These are phyloP conservation scores for Allophyes oxyacanthae DNA, from an alignment of 2,888 invertebrate genomes.

Conservation along the genomic window DNA sequence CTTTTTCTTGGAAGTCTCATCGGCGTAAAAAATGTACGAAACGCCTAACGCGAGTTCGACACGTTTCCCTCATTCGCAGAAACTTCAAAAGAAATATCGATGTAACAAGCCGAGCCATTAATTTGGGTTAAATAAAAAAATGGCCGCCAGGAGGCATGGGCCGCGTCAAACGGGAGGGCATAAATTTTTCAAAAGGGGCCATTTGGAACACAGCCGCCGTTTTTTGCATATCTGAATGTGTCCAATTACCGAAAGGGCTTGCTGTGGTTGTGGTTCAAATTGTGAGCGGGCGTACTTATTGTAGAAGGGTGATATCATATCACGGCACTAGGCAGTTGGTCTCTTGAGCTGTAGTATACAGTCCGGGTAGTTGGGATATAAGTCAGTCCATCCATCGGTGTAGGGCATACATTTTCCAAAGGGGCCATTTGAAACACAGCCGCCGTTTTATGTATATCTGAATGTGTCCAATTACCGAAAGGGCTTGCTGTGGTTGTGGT, in stretches of 20 bases:
- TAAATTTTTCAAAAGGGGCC: slow-evolving; percentile 78
- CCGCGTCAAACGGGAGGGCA: slow-evolving; percentile 73
- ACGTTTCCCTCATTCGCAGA: slow-evolving; percentile 41
- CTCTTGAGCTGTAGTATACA: too few species aligned
- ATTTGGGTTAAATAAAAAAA: slow-evolving; percentile 66
- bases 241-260: slow-evolving; percentile 76
- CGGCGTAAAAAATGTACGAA: slow-evolving; percentile 36
- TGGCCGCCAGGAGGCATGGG: slow-evolving; percentile 58
- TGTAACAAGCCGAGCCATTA: slow-evolving; percentile 63
- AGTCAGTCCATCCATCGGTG: slow-evolving; percentile 78
- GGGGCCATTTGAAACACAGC: slow-evolving; percentile 69
- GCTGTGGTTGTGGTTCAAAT: slow-evolving; percentile 56
- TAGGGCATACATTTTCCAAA: slow-evolving; percentile 78
- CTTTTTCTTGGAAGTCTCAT: slow-evolving; percentile 17
- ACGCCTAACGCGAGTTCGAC: slow-evolving; percentile 30
- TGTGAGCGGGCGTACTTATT: slow-evolving; percentile 18
- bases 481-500: slow-evolving; percentile 61
- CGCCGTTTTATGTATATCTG: slow-evolving; percentile 80
- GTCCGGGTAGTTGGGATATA: too few species aligned
- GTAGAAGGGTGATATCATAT: too few species aligned
- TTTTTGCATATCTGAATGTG: slow-evolving; percentile 83
- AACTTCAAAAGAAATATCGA: slow-evolving; percentile 61
- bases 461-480: slow-evolving; percentile 79
- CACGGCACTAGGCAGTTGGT: too few species aligned
- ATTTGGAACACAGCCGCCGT: slow-evolving; percentile 69